Conservation (phyloP, 2,797 vertebrate genomes). For the Silurus aristotelis region DNA sequence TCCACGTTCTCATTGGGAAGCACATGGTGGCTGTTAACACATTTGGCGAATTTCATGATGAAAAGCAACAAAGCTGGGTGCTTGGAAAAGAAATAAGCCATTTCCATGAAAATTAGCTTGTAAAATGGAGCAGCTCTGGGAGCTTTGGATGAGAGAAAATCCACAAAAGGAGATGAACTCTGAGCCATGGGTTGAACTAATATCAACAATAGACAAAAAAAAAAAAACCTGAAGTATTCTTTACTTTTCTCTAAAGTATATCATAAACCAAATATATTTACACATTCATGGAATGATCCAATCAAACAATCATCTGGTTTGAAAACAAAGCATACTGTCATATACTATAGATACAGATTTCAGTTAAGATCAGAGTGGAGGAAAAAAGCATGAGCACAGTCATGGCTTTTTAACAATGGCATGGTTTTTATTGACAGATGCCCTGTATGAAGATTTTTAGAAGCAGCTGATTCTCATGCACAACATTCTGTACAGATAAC, state of each 20-base stretch:
- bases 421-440: not conserved
- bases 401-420: not conserved
- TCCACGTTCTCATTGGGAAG: constrained; percentile 47
- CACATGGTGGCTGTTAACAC: constrained; percentile 51
- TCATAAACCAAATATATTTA: not conserved
- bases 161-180: constrained; percentile 30
- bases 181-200: constrained; percentile 16
- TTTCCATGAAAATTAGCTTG: constrained; percentile 71
- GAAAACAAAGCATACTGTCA: not conserved
- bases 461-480: not conserved
- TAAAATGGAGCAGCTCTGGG: constrained; percentile 55
- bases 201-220: constrained; percentile 35
- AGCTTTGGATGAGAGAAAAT: constrained; percentile 54
- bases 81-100: constrained; percentile 54
- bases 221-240: not conserved
- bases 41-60: constrained; percentile 55
- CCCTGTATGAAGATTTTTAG: not conserved
- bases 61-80: constrained; percentile 57
- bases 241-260: not conserved
- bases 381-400: not conserved
- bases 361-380: not conserved
- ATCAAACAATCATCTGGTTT: not conserved
- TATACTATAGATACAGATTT: not conserved
- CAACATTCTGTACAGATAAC: not conserved
- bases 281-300: not conserved